Conservation (phyloP, 2,888 invertebrate genomes). For the Agrochola lota region DNA sequence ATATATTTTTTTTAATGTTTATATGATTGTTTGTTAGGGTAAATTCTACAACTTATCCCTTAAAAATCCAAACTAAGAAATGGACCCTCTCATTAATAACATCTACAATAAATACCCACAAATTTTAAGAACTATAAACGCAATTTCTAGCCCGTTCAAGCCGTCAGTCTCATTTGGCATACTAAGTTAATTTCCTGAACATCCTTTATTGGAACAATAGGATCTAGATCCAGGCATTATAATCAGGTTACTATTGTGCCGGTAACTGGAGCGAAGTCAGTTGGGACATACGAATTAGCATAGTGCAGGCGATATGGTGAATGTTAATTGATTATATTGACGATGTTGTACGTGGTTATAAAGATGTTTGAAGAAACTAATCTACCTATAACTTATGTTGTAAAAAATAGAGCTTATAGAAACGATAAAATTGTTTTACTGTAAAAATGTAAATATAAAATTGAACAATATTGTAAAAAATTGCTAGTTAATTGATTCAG, state of each 20-base stretch:
- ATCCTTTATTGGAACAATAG: constrained; percentile 84
- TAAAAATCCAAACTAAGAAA: background rate
- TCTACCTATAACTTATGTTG: too few relatives aligned
- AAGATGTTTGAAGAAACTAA: too few relatives aligned
- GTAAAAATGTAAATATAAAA: too few relatives aligned
- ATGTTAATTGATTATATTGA: constrained; percentile 65
- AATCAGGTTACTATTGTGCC: constrained; percentile 83
- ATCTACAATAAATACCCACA: background rate
- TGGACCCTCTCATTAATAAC: background rate
- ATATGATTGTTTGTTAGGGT: too few relatives aligned
- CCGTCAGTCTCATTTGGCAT: constrained; percentile 73
- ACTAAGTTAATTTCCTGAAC: constrained; percentile 75
- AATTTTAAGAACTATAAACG: background rate
- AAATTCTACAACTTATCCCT: background rate
- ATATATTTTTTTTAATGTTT: too few relatives aligned
- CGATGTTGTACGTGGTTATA: constrained; percentile 9
- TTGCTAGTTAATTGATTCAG: too few relatives aligned
- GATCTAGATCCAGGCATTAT: constrained; percentile 79
- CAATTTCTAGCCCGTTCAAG: constrained; percentile 53
- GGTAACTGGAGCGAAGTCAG: constrained; percentile 70
- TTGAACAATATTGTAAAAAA: too few relatives aligned
- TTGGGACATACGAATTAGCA: constrained; percentile 72
- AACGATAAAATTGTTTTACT: too few relatives aligned
- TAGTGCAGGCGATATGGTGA: constrained; percentile 60
- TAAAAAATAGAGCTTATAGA: too few relatives aligned